Conservation (phyloP, 1,140 invertebrate species). For the Drosophila albomicans region DNA sequence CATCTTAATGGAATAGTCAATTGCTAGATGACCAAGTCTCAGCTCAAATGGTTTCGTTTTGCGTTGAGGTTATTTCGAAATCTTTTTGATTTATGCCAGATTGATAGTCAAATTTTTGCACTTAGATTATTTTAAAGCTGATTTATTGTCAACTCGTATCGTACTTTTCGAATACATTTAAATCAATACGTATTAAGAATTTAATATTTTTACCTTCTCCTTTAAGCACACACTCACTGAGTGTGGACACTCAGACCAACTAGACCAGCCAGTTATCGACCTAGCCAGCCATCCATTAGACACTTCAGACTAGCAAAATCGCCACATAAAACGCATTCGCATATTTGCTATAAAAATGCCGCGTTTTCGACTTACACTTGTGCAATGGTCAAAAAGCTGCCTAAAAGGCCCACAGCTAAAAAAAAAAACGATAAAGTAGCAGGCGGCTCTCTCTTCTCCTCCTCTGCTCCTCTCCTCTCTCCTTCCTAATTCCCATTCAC, state of each 20-base stretch:
- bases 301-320: constrained; percentile 36
- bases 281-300: constrained; percentile 8
- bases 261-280: neutral
- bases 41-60: constrained; percentile 15
- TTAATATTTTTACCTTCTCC: neutral
- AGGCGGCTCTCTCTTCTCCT: constrained; percentile 6
- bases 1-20: constrained; percentile 47
- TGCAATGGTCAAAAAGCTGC: constrained; percentile 43
- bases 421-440: constrained; percentile 51
- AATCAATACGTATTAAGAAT: neutral
- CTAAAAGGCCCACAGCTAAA: constrained; percentile 51
- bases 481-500: neutral
- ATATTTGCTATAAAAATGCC: constrained; percentile 38
- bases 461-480: neutral
- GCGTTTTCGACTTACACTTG: constrained; percentile 53
- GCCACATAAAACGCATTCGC: constrained; percentile 37
- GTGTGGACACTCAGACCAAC: neutral
- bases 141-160: constrained; percentile 34
- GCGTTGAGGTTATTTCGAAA: constrained; percentile 5
- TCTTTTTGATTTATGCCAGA: constrained; percentile 46
- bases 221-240: neutral
- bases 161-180: neutral
- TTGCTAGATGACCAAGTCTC: constrained; percentile 7
- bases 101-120: constrained; percentile 22
- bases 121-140: constrained; percentile 14